Evolutionary conservation across 2,113 vertebrate genomes (phyloP).

Genomic region (Pelmatolapia mariae): DNA sequence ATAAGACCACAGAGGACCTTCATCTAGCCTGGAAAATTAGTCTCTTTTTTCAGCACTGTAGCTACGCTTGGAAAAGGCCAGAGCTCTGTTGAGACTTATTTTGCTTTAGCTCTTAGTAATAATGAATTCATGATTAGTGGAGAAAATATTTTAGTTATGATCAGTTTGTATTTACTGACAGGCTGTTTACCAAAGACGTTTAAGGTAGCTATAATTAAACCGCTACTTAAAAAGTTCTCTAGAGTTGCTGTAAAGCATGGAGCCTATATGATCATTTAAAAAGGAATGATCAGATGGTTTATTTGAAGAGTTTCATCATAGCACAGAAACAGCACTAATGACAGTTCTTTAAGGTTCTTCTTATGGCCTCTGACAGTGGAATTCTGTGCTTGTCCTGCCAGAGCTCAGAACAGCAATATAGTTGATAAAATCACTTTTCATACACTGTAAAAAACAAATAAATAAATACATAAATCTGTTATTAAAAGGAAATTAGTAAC

Average conservation of each 20-base stretch:
- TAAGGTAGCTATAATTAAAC: neutral
- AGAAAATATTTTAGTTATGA: neutral
- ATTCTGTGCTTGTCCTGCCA: neutral
- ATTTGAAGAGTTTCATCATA: neutral
- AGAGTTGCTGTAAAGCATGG: neutral
- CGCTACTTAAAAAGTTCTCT: neutral
- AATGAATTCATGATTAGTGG: neutral
- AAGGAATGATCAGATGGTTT: neutral
- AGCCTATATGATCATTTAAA: neutral
- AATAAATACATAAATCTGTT: neutral
- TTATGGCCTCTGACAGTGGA: neutral
- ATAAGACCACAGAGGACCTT: neutral
- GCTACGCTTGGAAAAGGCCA: neutral
- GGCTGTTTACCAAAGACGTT: neutral
- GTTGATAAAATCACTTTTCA: neutral
- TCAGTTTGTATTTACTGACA: neutral
- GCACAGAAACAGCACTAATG: neutral
- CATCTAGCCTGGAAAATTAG: too few relatives aligned
- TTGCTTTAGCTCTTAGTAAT: neutral
- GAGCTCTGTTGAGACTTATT: neutral
- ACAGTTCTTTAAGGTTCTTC: neutral
- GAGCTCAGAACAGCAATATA: neutral
- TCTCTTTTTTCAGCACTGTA: neutral
- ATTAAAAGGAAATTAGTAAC: neutral
- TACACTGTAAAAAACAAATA: rapidly evolving